Evolutionary conservation across 2,888 invertebrate genomes (phyloP).

Genomic region (Zygaena filipendulae): DNA sequence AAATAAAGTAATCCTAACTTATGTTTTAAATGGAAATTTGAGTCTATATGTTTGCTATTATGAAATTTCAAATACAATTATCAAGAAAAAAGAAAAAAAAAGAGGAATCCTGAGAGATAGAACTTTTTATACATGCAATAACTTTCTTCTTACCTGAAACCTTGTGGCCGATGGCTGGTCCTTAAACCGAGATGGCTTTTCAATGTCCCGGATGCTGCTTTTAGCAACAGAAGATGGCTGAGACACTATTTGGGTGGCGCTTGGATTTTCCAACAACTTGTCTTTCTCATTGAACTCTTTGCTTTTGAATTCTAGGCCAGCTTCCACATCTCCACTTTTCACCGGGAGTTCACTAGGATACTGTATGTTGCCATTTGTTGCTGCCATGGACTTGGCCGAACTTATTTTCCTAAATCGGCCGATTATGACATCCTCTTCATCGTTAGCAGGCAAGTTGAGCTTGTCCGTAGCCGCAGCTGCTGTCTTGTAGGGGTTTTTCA

Average conservation of each 20-base stretch:
- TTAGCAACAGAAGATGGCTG: conserved; percentile 50
- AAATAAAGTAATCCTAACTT: too few species aligned
- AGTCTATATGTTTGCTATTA: too few species aligned
- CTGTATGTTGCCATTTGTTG: conserved; percentile 59
- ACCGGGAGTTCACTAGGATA: conserved; percentile 40
- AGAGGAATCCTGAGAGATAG: too few species aligned
- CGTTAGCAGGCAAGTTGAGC: conserved; percentile 30
- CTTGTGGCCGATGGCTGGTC: conserved; percentile 71
- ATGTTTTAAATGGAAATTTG: too few species aligned
- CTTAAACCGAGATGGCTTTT: conserved; percentile 71
- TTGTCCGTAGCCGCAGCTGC: conserved; percentile 23
- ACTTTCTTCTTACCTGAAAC: conserved; percentile 70
- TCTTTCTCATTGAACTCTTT: conserved; percentile 37
- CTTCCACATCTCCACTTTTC: conserved; percentile 34
- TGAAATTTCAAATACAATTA: too few species aligned
- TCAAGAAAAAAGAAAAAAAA: too few species aligned
- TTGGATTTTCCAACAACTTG: conserved; percentile 30
- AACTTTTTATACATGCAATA: too few species aligned
- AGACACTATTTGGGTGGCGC: conserved; percentile 27
- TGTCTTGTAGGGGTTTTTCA: too few species aligned
- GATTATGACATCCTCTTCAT: conserved; percentile 60
- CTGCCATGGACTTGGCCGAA: conserved; percentile 64
- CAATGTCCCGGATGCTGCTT: conserved; percentile 71
- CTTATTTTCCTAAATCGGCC: conserved; percentile 63
- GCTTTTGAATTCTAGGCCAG: conserved; percentile 43